These are phyloP conservation scores for Lepas anatifera DNA, from an alignment of 2,888 invertebrate genomes.

Conservation along the genomic window DNA sequence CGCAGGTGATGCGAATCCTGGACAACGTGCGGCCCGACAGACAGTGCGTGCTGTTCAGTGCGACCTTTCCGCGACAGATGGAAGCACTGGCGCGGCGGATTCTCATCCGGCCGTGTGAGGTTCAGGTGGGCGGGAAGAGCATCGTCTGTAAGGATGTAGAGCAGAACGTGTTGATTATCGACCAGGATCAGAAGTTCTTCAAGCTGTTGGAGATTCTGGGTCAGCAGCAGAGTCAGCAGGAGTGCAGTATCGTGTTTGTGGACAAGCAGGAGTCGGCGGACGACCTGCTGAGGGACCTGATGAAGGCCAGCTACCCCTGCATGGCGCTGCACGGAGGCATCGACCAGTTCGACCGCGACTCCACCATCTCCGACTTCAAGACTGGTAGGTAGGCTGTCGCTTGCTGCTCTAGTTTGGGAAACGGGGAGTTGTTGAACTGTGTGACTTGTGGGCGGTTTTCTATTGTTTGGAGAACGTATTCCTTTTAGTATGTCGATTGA, in stretches of 20 bases:
- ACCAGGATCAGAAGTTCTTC: slow-evolving; percentile 94
- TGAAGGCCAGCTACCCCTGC: slow-evolving; percentile 92
- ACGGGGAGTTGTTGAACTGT: too few relatives aligned
- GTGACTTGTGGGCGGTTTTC: too few relatives aligned
- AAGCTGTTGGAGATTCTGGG: slow-evolving; percentile 96
- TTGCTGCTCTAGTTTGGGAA: too few relatives aligned
- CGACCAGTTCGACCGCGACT: slow-evolving; percentile 98
- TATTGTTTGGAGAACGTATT: too few relatives aligned
- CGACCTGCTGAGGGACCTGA: slow-evolving; percentile 77
- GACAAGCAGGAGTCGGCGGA: slow-evolving; percentile 98
- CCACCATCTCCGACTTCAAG: slow-evolving; percentile 95
- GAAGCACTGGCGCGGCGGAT: slow-evolving; percentile 92
- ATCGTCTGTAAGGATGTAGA: slow-evolving; percentile 97
- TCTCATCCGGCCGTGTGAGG: slow-evolving; percentile 87
- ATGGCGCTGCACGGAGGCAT: slow-evolving; percentile 98
- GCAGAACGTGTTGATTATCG: slow-evolving; percentile 77
- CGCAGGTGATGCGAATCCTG: slow-evolving; percentile 94
- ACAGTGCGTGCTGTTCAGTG: slow-evolving; percentile 98
- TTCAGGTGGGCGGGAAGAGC: slow-evolving; percentile 91
- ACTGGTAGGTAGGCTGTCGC: too few relatives aligned
- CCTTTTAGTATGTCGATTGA: too few relatives aligned
- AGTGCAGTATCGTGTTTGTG: slow-evolving; percentile 91
- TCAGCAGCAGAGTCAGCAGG: slow-evolving; percentile 80
- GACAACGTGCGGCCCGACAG: slow-evolving; percentile 93
- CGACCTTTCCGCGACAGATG: slow-evolving; percentile 98